phyloP scores from a whole-genome alignment of 2,113 vertebrate genomes.

The Eidolon helvum region DNA sequence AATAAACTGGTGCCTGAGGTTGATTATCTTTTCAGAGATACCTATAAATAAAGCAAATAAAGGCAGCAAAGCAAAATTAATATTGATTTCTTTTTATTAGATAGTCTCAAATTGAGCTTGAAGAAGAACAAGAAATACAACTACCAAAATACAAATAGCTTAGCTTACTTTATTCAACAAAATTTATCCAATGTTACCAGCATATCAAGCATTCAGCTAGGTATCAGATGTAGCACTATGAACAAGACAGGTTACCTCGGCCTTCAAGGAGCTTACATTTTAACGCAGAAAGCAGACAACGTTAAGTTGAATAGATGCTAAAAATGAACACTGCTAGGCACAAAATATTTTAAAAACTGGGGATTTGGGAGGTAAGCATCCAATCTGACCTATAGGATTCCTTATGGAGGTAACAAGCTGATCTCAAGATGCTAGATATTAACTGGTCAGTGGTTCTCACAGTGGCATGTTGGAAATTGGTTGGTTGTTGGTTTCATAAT shows the following conservation, averaged over 20 bases:
- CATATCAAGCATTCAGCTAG: neutral
- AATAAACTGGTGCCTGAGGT: neutral
- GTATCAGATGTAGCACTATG: neutral
- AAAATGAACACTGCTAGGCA: neutral
- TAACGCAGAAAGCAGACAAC: neutral
- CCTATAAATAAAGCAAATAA: neutral
- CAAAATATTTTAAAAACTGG: neutral
- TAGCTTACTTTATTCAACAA: neutral
- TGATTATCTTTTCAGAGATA: neutral
- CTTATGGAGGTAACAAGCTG: neutral
- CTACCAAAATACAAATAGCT: neutral
- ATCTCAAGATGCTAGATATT: neutral
- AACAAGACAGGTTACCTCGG: neutral
- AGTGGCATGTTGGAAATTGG: neutral
- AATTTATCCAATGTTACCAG: neutral
- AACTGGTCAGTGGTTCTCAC: neutral
- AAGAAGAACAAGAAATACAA: neutral
- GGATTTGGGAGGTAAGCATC: neutral
- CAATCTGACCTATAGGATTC: neutral
- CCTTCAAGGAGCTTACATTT: neutral
- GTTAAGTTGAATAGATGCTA: neutral
- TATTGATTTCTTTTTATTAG: conserved; percentile 58
- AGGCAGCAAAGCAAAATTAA: neutral
- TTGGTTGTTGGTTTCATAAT: neutral
- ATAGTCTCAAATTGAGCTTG: neutral